Base-by-base conservation (phyloP, 2,888 invertebrate species). In the Troides oblongomaculatus region DNA sequence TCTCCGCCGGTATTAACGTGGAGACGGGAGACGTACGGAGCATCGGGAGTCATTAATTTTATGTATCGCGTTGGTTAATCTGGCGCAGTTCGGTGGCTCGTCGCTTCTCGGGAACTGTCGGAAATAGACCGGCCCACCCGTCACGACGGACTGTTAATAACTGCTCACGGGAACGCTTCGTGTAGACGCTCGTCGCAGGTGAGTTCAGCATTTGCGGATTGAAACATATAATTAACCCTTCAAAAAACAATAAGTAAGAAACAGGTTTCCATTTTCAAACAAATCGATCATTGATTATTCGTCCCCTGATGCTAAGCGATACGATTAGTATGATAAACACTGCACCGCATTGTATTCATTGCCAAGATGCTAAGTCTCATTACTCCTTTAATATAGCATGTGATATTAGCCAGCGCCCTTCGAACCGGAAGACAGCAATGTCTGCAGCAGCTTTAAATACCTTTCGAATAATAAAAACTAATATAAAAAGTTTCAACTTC, bases 51-150 rank as follows among this genome's bases (percentile, higher is more conserved):
- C 87, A 87, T 88, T 83, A 87, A 86, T 88, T 82, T 78, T 75
- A 77, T 71, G 81, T 87, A 88, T 88, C 87, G 77, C 79, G 81
- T 76, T 81, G 80, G 79, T 78, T 83, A 78, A 87, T 88, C 88
- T 85, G 72, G 73, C 69, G 76, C 77, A 74, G 77, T 77, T 76
- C 75, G 74, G 74, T 73, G 71, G 75, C 76, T 76, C 77, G 77
- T 73, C 78, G 76, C 75, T 85, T 84, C 85, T 80, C 79, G 81
- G 86, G 83, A 86, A 77, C 78, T 77, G 83, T 83, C 84, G 80
- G 85, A 86, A 88, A 87, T 88, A 88, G 86, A 85, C 76, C 82
- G 80, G 84, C 76, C 86, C 86, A 86, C 86, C 85, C 85, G 83
- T 79, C 75, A 76, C 72, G 79, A 53, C 58, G 61, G 61, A 71